These are phyloP conservation scores for Parauchenoglanis ngamensis DNA, from an alignment of 2,797 vertebrate species.

Conservation along the genomic window DNA sequence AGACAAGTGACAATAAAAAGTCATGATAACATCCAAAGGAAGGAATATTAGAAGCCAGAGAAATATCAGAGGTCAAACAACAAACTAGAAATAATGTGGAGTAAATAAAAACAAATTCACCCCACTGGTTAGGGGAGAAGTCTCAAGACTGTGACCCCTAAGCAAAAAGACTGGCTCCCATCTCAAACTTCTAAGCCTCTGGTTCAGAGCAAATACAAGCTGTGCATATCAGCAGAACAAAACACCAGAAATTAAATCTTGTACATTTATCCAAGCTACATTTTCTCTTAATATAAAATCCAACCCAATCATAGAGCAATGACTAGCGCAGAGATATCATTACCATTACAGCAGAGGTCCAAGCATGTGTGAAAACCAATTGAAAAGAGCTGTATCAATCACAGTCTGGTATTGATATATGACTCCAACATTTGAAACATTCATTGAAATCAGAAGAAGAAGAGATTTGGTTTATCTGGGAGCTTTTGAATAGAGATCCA, in stretches of 20 bases:
- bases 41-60: neutral
- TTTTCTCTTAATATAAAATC: neutral
- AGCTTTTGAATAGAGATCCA: slow-evolving; percentile 15
- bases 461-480: slow-evolving; percentile 6
- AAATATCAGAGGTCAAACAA: neutral
- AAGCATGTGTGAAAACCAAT: neutral
- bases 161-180: neutral
- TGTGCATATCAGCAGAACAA: neutral
- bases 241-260: neutral
- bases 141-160: neutral
- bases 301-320: neutral
- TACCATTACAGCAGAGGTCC: neutral
- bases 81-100: neutral
- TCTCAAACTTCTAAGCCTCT: neutral
- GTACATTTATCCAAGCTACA: neutral
- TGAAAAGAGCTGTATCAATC: slow-evolving; percentile 11
- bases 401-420: slow-evolving; percentile 4
- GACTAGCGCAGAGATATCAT: neutral
- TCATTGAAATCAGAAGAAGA: slow-evolving; percentile 11
- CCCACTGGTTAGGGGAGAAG: neutral
- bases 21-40: neutral
- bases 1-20: neutral
- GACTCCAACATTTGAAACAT: slow-evolving; percentile 11
- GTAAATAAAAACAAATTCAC: neutral
- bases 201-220: neutral